Conservation (phyloP, 2,888 invertebrate genomes). For the Cyaniris semiargus region DNA sequence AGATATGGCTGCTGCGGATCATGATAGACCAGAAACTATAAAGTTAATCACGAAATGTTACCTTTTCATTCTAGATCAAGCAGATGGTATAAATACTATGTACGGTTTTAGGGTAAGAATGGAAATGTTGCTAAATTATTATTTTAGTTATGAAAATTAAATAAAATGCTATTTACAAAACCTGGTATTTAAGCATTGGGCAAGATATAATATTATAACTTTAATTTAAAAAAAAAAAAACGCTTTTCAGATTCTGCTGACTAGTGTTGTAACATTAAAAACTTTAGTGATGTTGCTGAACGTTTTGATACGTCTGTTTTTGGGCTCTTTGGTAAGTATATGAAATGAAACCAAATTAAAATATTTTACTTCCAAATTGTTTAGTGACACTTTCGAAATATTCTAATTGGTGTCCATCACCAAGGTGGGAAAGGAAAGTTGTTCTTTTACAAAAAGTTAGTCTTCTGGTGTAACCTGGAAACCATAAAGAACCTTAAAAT, state of each 20-base stretch:
- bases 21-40: slow-evolving; percentile 30
- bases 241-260: slow-evolving; percentile 38
- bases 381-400: too few species aligned
- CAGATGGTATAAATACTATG: slow-evolving; percentile 40
- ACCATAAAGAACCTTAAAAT: too few species aligned
- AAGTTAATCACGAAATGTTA: slow-evolving; percentile 40
- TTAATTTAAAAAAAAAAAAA: neutral
- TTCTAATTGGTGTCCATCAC: too few species aligned
- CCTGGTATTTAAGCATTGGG: too few species aligned
- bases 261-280: slow-evolving; percentile 35
- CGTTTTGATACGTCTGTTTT: slow-evolving; percentile 35
- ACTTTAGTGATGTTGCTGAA: slow-evolving; percentile 38
- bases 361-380: neutral
- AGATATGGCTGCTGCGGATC: neutral
- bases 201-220: too few species aligned
- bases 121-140: neutral
- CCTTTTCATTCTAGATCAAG: slow-evolving; percentile 40
- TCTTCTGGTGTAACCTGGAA: too few species aligned
- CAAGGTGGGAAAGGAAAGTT: too few species aligned
- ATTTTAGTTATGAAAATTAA: too few species aligned
- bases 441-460: too few species aligned
- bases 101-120: slow-evolving; percentile 38
- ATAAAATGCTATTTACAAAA: too few species aligned
- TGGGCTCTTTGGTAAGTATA: slow-evolving; percentile 38
- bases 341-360: neutral